These are phyloP conservation scores for Rhabdomys dilectus DNA, from an alignment of 2,113 vertebrate species.

Conservation along the genomic window DNA sequence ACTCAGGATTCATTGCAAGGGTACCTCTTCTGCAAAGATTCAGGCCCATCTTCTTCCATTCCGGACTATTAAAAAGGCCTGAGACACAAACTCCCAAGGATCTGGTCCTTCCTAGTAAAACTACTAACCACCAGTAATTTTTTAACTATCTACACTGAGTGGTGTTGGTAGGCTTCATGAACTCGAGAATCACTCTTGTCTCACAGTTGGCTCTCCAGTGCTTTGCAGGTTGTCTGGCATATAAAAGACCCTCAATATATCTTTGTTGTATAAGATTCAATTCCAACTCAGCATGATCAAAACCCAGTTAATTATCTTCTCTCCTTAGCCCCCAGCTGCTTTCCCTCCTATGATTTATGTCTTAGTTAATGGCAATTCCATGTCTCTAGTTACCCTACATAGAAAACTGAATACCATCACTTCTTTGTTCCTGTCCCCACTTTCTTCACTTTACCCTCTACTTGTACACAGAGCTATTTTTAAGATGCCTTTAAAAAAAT, in stretches of 20 bases:
- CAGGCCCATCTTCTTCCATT: background rate
- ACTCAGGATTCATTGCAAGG: background rate
- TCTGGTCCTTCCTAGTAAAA: background rate
- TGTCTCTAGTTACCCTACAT: background rate
- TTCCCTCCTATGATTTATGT: constrained; percentile 52
- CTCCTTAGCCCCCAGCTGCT: constrained; percentile 41
- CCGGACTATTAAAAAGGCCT: background rate
- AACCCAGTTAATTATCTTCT: constrained; percentile 36
- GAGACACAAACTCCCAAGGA: background rate
- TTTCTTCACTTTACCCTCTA: background rate
- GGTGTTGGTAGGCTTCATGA: background rate
- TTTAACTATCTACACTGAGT: background rate
- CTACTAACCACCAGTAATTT: background rate
- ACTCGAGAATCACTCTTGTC: background rate
- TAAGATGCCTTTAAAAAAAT: background rate
- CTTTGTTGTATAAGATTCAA: constrained; percentile 45
- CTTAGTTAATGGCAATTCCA: constrained; percentile 35
- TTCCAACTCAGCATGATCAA: constrained; percentile 50
- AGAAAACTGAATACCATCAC: background rate
- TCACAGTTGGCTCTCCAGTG: background rate
- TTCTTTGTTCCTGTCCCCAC: background rate
- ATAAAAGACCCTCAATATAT: constrained; percentile 11
- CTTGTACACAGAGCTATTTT: background rate
- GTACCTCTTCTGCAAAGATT: background rate
- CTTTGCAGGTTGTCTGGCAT: constrained; percentile 19